Conservation (phyloP, 1,140 invertebrate species). For the Anastrepha ludens region DNA sequence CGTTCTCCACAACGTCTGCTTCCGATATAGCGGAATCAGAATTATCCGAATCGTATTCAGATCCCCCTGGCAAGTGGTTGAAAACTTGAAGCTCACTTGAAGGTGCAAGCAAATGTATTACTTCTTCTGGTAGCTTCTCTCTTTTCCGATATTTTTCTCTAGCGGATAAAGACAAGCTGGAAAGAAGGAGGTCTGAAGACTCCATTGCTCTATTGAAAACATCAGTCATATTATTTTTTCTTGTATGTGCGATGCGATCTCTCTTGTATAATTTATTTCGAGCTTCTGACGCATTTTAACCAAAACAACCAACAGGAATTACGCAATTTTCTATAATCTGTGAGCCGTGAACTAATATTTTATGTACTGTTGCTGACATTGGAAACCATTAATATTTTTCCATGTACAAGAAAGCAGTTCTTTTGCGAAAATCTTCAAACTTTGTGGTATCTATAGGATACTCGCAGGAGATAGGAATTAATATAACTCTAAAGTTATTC, state of each 20-base stretch:
- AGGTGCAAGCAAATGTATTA: background rate
- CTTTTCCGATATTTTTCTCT: conserved; percentile 17
- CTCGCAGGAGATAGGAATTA: conserved; percentile 15
- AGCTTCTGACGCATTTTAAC: conserved; percentile 47
- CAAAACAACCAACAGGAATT: conserved; percentile 58
- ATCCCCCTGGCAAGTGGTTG: conserved; percentile 18
- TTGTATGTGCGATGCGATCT: conserved; percentile 25
- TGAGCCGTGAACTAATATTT: conserved; percentile 54
- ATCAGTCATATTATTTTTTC: conserved; percentile 54
- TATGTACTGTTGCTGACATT: conserved; percentile 57
- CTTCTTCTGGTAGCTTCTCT: conserved; percentile 9
- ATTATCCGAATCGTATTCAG: background rate
- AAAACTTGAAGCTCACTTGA: conserved; percentile 13
- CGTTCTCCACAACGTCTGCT: background rate
- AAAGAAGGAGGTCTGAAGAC: conserved; percentile 53
- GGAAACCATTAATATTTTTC: conserved; percentile 56
- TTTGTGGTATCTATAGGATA: background rate
- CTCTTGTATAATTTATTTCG: conserved; percentile 54
- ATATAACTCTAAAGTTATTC: background rate
- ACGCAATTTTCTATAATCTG: conserved; percentile 56
- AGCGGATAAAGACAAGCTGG: conserved; percentile 8
- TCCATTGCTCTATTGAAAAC: conserved; percentile 54
- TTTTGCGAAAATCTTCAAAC: conserved; percentile 48
- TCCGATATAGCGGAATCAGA: no score
- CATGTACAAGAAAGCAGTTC: conserved; percentile 38